A percentile compares a stretch with the other conserved stretches of the same genome.
Conservation (phyloP, 2,888 invertebrate species). For the Thelaira solivaga region DNA sequence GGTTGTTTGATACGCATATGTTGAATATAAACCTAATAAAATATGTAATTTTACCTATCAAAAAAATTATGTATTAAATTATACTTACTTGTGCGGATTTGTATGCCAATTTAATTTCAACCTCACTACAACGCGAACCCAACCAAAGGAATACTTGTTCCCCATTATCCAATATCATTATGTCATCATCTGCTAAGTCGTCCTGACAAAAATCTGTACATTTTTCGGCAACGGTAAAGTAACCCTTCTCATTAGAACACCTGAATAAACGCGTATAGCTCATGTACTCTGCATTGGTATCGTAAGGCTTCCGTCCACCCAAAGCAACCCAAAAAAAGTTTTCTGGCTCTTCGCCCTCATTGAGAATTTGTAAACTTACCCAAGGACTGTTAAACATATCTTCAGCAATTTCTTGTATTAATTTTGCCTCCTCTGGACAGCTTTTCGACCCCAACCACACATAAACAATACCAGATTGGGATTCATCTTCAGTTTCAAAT, state of each 20-base stretch:
- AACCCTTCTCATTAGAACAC: constrained; percentile 99
- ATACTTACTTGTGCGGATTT: constrained; percentile 94
- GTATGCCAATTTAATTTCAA: constrained; percentile 98
- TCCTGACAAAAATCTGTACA: constrained; percentile 87
- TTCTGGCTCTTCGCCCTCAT: constrained; percentile 97
- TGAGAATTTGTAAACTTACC: constrained; percentile 87
- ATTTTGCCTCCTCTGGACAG: constrained; percentile 89
- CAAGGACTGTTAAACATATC: constrained; percentile 92
- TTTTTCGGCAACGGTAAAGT: constrained; percentile 99
- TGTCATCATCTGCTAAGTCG: constrained; percentile 99
- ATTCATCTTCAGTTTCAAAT: constrained; percentile 88
- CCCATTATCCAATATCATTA: constrained; percentile 99
- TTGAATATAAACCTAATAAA: constrained; percentile 94
- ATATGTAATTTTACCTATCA: constrained; percentile 17
- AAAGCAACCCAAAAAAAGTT: constrained; percentile 99
- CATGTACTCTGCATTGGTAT: constrained; percentile 93
- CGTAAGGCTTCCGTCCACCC: constrained; percentile 93
- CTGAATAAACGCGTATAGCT: constrained; percentile 95
- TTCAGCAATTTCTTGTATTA: constrained; percentile 94
- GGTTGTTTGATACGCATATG: constrained; percentile 97
- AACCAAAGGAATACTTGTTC: constrained; percentile 99
- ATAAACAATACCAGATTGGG: constrained; percentile 92
- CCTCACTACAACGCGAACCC: constrained; percentile 97
- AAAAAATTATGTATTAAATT: not conserved
- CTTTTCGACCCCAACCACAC: constrained; percentile 95